Percentiles rank a stretch among this genome's conserved stretches.
phyloP scores from a whole-genome alignment of 2,888 invertebrate species.

The Syritta pipiens region DNA sequence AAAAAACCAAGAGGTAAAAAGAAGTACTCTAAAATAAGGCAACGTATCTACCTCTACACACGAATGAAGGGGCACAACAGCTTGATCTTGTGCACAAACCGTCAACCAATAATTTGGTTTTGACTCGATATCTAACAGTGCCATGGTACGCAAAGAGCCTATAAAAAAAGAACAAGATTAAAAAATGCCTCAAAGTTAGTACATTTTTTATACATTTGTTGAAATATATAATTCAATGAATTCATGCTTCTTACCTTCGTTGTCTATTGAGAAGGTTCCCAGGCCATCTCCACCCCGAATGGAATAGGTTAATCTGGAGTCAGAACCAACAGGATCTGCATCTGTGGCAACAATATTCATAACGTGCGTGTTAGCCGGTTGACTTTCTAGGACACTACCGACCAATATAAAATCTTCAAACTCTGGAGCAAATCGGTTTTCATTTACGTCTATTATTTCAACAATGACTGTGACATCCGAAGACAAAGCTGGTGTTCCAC shows the following conservation, averaged over 20 bases:
- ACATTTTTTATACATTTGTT: neutral
- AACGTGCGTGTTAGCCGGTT: conserved; percentile 87
- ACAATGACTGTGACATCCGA: conserved; percentile 90
- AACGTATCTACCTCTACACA: conserved; percentile 85
- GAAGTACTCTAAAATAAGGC: conserved; percentile 35
- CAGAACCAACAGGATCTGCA: conserved; percentile 88
- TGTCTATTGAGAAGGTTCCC: conserved; percentile 94
- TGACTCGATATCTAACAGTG: conserved; percentile 93
- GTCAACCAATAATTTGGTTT: conserved; percentile 95
- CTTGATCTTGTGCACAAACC: conserved; percentile 94
- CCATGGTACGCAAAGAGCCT: conserved; percentile 92
- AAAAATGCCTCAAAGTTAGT: neutral
- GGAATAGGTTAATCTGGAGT: conserved; percentile 91
- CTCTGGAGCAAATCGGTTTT: conserved; percentile 90
- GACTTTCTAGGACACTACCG: conserved; percentile 89
- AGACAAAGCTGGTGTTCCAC: conserved; percentile 89
- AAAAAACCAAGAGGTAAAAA: conserved; percentile 69
- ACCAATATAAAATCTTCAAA: conserved; percentile 90
- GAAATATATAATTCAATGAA: neutral
- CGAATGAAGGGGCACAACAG: conserved; percentile 90
- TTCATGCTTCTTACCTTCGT: conserved; percentile 84
- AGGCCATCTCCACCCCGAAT: conserved; percentile 94
- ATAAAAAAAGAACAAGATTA: neutral
- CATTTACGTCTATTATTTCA: conserved; percentile 96
- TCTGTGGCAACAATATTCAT: conserved; percentile 89